Conservation (phyloP, 2,888 invertebrate species). For the Trisateles emortualis region DNA sequence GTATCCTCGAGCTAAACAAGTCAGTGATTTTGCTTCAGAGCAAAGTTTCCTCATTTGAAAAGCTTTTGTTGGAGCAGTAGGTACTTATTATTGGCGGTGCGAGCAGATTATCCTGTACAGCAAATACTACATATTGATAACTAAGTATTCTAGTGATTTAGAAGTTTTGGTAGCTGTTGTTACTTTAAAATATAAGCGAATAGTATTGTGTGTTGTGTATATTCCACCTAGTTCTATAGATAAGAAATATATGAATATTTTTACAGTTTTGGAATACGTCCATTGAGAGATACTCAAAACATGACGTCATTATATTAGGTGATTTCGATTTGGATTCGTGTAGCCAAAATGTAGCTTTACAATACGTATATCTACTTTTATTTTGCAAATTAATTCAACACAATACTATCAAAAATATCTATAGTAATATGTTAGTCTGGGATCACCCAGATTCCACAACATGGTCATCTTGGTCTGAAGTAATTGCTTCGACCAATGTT, state of each 20-base stretch:
- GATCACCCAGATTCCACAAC: no score
- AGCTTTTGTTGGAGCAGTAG: no score
- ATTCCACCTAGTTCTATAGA: not conserved
- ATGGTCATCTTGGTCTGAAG: no score
- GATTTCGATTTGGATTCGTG: slow-evolving; percentile 1
- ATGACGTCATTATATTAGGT: not conserved
- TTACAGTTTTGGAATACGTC: not conserved
- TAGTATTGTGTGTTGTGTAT: not conserved
- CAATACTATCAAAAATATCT: not conserved
- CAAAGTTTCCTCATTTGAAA: no score
- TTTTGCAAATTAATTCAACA: not conserved
- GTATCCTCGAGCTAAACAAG: no score
- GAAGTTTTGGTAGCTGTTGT: not conserved
- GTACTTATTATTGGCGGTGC: not conserved
- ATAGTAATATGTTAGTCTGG: not conserved
- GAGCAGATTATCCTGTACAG: not conserved
- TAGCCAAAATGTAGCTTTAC: not conserved
- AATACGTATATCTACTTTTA: not conserved
- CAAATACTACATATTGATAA: not conserved
- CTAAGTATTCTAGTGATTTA: not conserved
- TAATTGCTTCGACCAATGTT: no score
- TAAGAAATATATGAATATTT: not conserved
- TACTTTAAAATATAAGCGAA: not conserved
- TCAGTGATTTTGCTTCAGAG: no score
- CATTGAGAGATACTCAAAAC: not conserved